Base-by-base conservation (phyloP, 2,113 vertebrate genomes). In the Rhynchopsitta pachyrhyncha region DNA sequence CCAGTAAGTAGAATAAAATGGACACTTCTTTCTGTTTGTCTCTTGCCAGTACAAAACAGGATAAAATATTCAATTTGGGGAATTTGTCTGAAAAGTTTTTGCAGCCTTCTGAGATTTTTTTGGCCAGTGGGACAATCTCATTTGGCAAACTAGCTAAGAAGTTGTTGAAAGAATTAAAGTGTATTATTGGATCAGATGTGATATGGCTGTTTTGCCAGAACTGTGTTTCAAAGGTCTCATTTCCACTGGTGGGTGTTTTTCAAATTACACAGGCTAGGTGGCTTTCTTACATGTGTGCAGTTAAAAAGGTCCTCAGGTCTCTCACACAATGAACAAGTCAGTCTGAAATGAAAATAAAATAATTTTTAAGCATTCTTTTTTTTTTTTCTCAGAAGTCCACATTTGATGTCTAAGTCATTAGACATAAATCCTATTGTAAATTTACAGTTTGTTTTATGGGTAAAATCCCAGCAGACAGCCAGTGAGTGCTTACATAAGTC, bases 91-190 rank as follows among this genome's bases (percentile, higher is more conserved):
- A 64, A 60, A 53, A 88, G 28, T 1, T 79, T 53, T 82, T 81
- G 90, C 90, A 88, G 60, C 66, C 28, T 89, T 69, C 55, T 29
- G 16, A 35, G 86, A 76, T 80, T 64, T 90, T 81, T 75, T 86
- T 92, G 82, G 90, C 74, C 14, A 31, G 39, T 39, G 49, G 60
- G 35, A 46, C 60, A 37, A 92, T 85, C 92, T 75, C 83, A 92
- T 94, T 85, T 91, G 92, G 86, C 92, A 66, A 91, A 66, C 27
- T 4, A 73, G 44, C 60, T 35, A 37, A 69, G 60, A 85, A 85
- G 84, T 74, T 91, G 87, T 69, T 86, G 90, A 79, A 93, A 91
- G 75, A 75, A 92, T 96, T 73, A 94, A 78, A 64, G 25, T 1
- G 1, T 57, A 24, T 86, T 82, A 75, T 82, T 93, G 87, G 87